Conservation (phyloP, 2,113 vertebrate genomes). For the Columbina picui region DNA sequence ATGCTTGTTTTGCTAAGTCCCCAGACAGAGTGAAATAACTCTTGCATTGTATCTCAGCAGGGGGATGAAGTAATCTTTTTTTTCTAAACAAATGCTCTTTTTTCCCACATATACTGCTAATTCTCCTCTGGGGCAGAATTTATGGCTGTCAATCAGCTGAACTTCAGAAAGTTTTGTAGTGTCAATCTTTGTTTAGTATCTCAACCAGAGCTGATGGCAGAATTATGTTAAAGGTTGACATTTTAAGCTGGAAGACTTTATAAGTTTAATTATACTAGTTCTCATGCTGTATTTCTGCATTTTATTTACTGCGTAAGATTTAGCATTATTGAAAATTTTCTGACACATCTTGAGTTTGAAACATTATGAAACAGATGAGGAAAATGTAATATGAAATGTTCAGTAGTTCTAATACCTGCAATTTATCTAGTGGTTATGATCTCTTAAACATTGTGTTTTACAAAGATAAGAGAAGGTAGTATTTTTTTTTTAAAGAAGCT, state of each 20-base stretch:
- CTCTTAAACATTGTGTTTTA: background rate
- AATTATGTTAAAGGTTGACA: background rate
- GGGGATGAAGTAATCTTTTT: conserved; percentile 14
- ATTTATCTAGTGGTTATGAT: background rate
- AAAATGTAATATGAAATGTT: background rate
- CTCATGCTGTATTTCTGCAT: background rate
- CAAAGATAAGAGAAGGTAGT: background rate
- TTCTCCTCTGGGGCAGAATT: background rate
- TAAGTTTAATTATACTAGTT: background rate
- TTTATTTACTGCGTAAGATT: background rate
- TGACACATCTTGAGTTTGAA: background rate
- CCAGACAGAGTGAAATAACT: background rate
- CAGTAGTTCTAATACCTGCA: background rate
- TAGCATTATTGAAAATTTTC: background rate
- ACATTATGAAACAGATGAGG: background rate
- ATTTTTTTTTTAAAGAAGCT: background rate
- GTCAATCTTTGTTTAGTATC: background rate
- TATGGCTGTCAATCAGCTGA: background rate
- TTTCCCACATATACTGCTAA: background rate
- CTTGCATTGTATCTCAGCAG: conserved; percentile 1
- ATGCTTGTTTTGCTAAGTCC: background rate
- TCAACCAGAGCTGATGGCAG: background rate
- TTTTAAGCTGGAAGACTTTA: background rate
- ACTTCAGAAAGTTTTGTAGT: background rate
- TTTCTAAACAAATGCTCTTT: conserved; percentile 26